Percentiles rank a stretch among this genome's conserved stretches.
phyloP scores from a whole-genome alignment of 2,888 invertebrate species.

The Tiliacea aurago region DNA sequence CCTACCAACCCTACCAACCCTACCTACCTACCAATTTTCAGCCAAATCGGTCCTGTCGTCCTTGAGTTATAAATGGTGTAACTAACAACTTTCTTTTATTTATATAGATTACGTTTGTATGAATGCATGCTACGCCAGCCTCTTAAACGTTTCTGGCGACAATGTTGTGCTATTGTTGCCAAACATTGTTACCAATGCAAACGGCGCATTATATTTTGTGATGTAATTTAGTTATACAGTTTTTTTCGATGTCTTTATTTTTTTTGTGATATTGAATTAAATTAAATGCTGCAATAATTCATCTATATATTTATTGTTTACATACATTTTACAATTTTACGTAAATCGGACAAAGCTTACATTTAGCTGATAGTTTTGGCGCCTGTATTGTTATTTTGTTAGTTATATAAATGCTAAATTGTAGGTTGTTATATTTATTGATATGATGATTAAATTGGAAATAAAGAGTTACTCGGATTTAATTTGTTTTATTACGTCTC shows the following conservation, averaged over 20 bases:
- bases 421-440: slow-evolving; percentile 53
- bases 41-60: too few relatives aligned
- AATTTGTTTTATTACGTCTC: slow-evolving; percentile 27
- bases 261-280: slow-evolving; percentile 13
- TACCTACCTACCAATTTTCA: too few relatives aligned
- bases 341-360: slow-evolving; percentile 18
- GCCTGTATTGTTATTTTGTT: slow-evolving; percentile 13
- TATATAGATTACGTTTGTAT: too few relatives aligned
- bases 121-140: too few relatives aligned
- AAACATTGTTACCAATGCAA: slow-evolving; percentile 14
- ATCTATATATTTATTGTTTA: too few relatives aligned
- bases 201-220: slow-evolving; percentile 11
- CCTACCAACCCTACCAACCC: too few relatives aligned
- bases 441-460: slow-evolving; percentile 37
- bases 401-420: slow-evolving; percentile 23
- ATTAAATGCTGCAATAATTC: slow-evolving; percentile 13
- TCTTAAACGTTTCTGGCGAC: background rate
- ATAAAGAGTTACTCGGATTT: slow-evolving; percentile 41
- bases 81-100: too few relatives aligned
- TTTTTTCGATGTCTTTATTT: background rate
- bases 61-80: too few relatives aligned
- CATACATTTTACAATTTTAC: background rate
- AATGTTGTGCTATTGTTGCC: background rate
- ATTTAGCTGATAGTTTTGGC: slow-evolving; percentile 33
- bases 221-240: background rate